phyloP scores from a whole-genome alignment of 2,888 invertebrate genomes.

The Petrolisthes cinctipes region DNA sequence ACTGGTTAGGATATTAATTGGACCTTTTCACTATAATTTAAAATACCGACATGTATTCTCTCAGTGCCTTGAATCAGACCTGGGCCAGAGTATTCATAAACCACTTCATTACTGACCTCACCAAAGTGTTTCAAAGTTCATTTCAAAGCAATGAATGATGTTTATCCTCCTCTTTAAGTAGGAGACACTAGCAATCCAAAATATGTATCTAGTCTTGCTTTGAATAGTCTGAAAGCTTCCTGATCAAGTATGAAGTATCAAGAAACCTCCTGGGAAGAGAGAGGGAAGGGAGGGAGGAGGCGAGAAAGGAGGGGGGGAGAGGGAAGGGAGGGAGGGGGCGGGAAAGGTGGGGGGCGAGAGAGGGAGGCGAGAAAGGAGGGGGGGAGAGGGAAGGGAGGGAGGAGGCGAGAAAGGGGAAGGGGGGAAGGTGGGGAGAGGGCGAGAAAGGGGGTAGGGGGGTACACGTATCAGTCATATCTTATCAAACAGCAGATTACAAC shows the following conservation, averaged over 20 bases:
- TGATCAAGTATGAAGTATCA: not conserved
- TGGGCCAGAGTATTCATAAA: too few species aligned
- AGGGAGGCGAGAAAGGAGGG: not conserved
- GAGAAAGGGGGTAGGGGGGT: not conserved
- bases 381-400: not conserved
- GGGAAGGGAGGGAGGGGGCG: not conserved
- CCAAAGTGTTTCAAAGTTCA: too few species aligned
- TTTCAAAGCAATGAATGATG: too few species aligned
- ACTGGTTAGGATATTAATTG: too few species aligned
- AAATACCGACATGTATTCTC: too few species aligned
- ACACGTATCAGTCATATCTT: not conserved
- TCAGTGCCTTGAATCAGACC: too few species aligned
- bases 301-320: slow-evolving; percentile 66
- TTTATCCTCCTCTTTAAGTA: too few species aligned
- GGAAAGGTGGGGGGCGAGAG: not conserved
- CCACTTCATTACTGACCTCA: too few species aligned
- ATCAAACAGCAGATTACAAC: not conserved
- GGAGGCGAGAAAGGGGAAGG: not conserved
- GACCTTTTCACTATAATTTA: too few species aligned
- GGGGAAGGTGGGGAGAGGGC: not conserved
- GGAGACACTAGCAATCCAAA: too few species aligned
- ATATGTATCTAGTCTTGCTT: too few species aligned
- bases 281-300: slow-evolving; percentile 50
- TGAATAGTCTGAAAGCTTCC: not conserved
- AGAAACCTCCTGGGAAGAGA: slow-evolving; percentile 66